phyloP scores from a whole-genome alignment of 2,888 invertebrate genomes.

The Drosophila emarginata region DNA sequence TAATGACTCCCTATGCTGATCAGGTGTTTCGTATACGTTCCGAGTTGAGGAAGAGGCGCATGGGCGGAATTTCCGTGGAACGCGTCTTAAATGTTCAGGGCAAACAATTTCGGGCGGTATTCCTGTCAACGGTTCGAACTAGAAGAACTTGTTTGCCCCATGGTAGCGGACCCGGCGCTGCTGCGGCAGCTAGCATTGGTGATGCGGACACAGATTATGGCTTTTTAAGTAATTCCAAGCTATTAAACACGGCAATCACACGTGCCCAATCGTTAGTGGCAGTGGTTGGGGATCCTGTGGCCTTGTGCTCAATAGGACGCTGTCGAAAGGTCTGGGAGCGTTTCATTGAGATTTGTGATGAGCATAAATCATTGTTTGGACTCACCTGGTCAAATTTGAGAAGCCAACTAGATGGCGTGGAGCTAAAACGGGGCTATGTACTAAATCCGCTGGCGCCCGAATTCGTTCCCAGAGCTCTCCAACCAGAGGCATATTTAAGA shows the following conservation, averaged over 20 bases:
- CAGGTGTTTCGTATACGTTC: constrained; percentile 90
- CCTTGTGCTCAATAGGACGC: constrained; percentile 90
- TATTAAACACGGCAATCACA: constrained; percentile 92
- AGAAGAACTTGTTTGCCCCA: constrained; percentile 87
- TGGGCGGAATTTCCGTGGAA: constrained; percentile 91
- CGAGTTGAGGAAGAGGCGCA: constrained; percentile 88
- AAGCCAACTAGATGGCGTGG: constrained; percentile 88
- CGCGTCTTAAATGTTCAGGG: constrained; percentile 93
- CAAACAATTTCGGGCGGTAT: constrained; percentile 92
- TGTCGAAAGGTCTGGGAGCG: constrained; percentile 92
- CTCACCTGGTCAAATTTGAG: constrained; percentile 88
- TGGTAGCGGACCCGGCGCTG: constrained; percentile 38
- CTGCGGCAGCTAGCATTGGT: constrained; percentile 56
- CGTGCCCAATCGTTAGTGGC: constrained; percentile 92
- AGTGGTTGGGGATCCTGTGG: constrained; percentile 92
- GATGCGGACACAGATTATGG: constrained; percentile 88
- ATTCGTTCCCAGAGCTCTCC: constrained; percentile 87
- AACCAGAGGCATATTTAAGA: constrained; percentile 83
- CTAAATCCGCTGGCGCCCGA: constrained; percentile 92
- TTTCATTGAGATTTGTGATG: constrained; percentile 88
- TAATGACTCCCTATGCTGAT: constrained; percentile 93
- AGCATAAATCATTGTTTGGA: constrained; percentile 88
- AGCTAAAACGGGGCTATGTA: constrained; percentile 88
- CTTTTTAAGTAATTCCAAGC: constrained; percentile 91
- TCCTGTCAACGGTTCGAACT: constrained; percentile 89